A percentile compares a stretch with the other conserved stretches of the same genome.
phyloP scores from a whole-genome alignment of 2,888 invertebrate genomes.

The Dinocampus coccinellae region DNA sequence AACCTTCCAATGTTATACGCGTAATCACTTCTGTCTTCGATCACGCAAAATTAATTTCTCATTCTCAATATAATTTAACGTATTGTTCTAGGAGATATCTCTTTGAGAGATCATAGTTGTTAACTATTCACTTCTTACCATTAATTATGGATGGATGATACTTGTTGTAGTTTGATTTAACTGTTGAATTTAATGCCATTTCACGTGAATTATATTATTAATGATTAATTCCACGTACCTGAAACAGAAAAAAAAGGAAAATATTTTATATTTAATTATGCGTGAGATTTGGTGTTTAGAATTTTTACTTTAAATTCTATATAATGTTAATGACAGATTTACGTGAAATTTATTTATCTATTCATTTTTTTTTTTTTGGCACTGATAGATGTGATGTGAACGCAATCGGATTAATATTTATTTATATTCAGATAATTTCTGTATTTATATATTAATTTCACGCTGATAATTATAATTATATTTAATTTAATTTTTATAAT shows the following conservation, averaged over 20 bases:
- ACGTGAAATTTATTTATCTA: too few species aligned
- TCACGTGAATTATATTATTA: not conserved
- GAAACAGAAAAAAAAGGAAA: constrained; percentile 51
- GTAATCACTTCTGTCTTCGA: constrained; percentile 26
- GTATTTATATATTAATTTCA: too few species aligned
- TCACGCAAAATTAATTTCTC: constrained; percentile 41
- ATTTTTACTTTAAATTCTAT: too few species aligned
- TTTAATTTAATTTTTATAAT: too few species aligned
- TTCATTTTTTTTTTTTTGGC: too few species aligned
- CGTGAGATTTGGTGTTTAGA: too few species aligned
- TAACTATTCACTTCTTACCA: not conserved
- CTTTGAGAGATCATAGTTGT: constrained; percentile 12
- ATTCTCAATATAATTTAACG: constrained; percentile 27
- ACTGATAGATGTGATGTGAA: too few species aligned
- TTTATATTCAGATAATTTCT: too few species aligned
- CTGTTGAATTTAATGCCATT: constrained; percentile 2
- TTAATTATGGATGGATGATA: not conserved
- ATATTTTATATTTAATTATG: constrained; percentile 12
- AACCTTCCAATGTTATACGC: constrained; percentile 41
- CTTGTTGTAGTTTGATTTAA: not conserved
- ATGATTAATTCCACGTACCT: constrained; percentile 49
- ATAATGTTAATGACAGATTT: too few species aligned
- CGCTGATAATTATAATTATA: too few species aligned
- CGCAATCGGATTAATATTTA: too few species aligned
- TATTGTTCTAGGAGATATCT: not conserved